These are phyloP conservation scores for Chaetodon auriga DNA, from an alignment of 2,113 vertebrate genomes.

Conservation along the genomic window DNA sequence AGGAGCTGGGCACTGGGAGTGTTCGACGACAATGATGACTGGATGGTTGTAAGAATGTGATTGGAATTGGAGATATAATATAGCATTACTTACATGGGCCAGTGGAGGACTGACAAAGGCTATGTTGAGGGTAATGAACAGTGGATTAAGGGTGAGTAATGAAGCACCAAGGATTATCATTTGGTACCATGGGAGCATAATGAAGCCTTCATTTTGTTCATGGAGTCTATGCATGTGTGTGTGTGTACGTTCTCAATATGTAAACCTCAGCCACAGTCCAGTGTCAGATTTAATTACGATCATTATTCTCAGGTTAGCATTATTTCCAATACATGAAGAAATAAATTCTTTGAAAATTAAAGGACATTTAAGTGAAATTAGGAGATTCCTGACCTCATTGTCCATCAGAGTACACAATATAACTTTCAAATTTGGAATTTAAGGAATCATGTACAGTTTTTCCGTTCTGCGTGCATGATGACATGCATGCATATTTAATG, in stretches of 20 bases:
- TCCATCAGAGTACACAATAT: neutral
- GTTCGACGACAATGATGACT: constrained; percentile 41
- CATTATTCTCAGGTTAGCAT: constrained; percentile 5
- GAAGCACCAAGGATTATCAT: constrained; percentile 64
- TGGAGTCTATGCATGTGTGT: constrained; percentile 24
- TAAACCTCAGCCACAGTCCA: constrained; percentile 7
- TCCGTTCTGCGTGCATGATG: constrained; percentile 55
- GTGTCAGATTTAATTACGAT: constrained; percentile 33
- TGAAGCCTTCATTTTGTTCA: constrained; percentile 45
- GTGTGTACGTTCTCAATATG: neutral
- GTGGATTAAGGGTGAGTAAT: constrained; percentile 69
- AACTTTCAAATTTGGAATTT: constrained; percentile 23
- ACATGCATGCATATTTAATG: constrained; percentile 62
- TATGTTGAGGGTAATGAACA: constrained; percentile 68
- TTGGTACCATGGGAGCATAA: constrained; percentile 48
- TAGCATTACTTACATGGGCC: constrained; percentile 63
- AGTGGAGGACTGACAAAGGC: constrained; percentile 62
- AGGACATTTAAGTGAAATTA: neutral
- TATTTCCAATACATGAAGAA: neutral
- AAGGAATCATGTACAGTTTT: constrained; percentile 35
- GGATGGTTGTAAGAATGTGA: constrained; percentile 60
- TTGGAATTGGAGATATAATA: constrained; percentile 64
- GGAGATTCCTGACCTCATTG: neutral
- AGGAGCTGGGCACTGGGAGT: constrained; percentile 11
- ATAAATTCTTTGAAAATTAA: constrained; percentile 1